Percentiles rank a stretch among this genome's conserved stretches.
These are phyloP conservation scores for Macaca fascicularis DNA, from an alignment of 2,113 vertebrate genomes.

Conservation along the genomic window DNA sequence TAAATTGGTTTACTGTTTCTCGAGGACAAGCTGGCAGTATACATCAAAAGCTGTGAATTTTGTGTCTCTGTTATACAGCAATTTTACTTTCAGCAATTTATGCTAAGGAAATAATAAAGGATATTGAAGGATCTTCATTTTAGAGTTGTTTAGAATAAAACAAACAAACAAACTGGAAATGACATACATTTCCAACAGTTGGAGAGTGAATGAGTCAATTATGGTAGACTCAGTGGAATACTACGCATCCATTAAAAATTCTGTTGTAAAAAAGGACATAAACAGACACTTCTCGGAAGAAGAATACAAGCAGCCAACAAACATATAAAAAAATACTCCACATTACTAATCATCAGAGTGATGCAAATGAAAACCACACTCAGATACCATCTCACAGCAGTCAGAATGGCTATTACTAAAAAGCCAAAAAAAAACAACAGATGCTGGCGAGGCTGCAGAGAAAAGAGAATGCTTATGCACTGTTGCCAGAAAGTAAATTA, in stretches of 20 bases:
- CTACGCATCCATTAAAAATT: neutral
- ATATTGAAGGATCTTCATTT: neutral
- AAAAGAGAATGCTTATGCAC: too few relatives aligned
- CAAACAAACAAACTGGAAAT: neutral
- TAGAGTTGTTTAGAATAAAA: neutral
- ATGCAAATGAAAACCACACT: too few relatives aligned
- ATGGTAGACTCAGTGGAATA: neutral
- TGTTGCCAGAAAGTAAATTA: too few relatives aligned
- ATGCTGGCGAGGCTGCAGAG: too few relatives aligned
- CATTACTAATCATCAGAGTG: too few relatives aligned
- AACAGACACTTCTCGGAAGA: too few relatives aligned
- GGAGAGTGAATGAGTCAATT: neutral
- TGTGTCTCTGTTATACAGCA: neutral
- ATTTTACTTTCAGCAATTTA: neutral
- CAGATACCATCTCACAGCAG: too few relatives aligned
- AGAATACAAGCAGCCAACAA: too few relatives aligned
- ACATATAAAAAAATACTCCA: too few relatives aligned
- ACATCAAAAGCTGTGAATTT: neutral
- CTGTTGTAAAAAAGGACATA: neutral
- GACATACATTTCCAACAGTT: neutral
- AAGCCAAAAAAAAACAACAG: too few relatives aligned
- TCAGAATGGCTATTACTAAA: too few relatives aligned
- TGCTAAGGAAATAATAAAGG: neutral
- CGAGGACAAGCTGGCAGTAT: neutral
- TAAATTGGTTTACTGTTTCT: neutral